phyloP scores from a whole-genome alignment of 2,888 invertebrate genomes.

The Leptura quadrifasciata region DNA sequence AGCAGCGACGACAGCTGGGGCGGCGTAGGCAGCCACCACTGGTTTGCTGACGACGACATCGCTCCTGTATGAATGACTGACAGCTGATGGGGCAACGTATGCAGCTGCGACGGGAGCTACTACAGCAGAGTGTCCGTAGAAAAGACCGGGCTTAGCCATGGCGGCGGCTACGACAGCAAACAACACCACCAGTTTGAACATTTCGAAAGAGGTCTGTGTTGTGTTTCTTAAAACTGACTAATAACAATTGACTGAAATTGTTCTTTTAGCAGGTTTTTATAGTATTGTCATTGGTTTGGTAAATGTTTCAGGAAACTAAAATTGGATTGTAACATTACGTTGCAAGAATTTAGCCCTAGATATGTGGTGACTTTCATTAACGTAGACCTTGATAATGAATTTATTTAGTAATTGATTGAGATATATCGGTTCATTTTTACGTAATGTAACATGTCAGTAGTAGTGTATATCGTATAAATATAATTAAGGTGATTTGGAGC shows the following conservation, averaged over 20 bases:
- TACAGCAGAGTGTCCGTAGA: constrained; percentile 47
- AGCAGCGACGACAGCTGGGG: constrained; percentile 36
- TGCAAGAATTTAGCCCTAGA: not conserved
- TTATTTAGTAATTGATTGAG: not conserved
- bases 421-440: not conserved
- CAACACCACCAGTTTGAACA: constrained; percentile 72
- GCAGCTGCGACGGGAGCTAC: constrained; percentile 30
- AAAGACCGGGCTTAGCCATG: constrained; percentile 73
- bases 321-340: not conserved
- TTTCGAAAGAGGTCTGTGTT: constrained; percentile 65
- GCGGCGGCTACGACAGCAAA: constrained; percentile 79
- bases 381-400: not conserved
- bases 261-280: not conserved
- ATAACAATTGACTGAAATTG: not conserved
- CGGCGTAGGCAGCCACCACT: constrained; percentile 17
- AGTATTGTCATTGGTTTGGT: not conserved
- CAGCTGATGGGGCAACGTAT: constrained; percentile 56
- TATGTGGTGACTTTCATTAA: not conserved
- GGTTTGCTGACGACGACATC: not conserved
- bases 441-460: not conserved
- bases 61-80: not conserved
- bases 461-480: no score
- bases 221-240: constrained; percentile 15
- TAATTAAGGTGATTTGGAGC: no score
- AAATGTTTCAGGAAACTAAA: not conserved